phyloP scores from a whole-genome alignment of 2,888 invertebrate species.

The Tenthredo scrophulariae region DNA sequence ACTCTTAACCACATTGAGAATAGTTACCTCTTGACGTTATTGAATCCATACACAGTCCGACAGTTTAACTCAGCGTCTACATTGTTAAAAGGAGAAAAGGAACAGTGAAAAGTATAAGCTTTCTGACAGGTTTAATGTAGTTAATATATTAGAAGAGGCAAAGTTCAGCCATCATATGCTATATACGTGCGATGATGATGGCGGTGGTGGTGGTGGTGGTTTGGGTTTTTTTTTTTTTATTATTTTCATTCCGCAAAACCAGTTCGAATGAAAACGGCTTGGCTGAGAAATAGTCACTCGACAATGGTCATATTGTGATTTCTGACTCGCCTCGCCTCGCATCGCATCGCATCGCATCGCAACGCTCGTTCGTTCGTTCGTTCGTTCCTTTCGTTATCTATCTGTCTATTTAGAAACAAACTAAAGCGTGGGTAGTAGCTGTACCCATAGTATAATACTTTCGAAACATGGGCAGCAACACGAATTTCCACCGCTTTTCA shows the following conservation, averaged over 20 bases:
- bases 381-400: constrained; percentile 24
- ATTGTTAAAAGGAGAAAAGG: not conserved
- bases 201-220: not conserved
- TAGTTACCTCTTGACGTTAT: not conserved
- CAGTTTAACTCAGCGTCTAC: not conserved
- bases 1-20: not conserved
- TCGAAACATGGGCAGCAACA: constrained; percentile 40
- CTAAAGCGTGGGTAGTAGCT: constrained; percentile 12
- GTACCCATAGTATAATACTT: constrained; percentile 33
- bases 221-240: not conserved
- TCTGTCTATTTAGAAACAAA: constrained; percentile 17
- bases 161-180: constrained; percentile 17
- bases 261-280: constrained; percentile 35
- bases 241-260: constrained; percentile 39
- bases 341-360: not conserved
- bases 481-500: constrained; percentile 39
- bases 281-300: constrained; percentile 37
- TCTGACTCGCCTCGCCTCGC: constrained; percentile 23
- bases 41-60: not conserved
- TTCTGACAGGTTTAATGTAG: not conserved
- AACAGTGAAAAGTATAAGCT: not conserved
- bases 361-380: not conserved
- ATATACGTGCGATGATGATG: not conserved
- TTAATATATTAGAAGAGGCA: constrained; percentile 20
- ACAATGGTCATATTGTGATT: constrained; percentile 41